These are phyloP conservation scores for Melanocharis versteri DNA, from an alignment of 2,113 vertebrate species.

Conservation along the genomic window DNA sequence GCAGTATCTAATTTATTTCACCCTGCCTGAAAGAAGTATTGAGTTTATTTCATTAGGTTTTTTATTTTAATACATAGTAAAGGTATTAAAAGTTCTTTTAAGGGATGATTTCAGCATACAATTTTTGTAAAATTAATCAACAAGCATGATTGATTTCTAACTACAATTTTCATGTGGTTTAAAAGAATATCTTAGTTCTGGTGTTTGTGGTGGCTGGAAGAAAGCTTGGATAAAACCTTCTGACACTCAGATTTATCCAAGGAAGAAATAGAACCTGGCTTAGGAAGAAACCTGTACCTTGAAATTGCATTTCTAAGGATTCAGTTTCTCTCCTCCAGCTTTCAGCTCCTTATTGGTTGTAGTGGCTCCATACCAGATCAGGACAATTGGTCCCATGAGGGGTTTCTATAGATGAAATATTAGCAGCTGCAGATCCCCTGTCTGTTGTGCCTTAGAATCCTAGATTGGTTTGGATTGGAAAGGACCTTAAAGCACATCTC, in stretches of 20 bases:
- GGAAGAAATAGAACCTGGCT: constrained; percentile 43
- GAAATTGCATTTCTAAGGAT: background rate
- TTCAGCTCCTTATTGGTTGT: background rate
- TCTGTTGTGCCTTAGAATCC: background rate
- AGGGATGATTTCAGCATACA: background rate
- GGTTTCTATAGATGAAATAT: background rate
- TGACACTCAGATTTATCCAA: background rate
- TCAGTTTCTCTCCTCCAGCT: background rate
- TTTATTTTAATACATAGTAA: background rate
- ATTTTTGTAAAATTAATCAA: background rate
- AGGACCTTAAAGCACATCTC: background rate
- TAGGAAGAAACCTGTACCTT: constrained; percentile 10
- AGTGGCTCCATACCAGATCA: background rate
- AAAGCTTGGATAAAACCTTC: background rate
- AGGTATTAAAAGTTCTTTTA: background rate
- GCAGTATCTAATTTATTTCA: background rate
- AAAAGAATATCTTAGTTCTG: background rate
- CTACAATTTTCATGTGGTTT: background rate
- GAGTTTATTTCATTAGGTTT: background rate
- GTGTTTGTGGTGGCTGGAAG: background rate
- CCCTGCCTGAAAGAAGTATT: background rate
- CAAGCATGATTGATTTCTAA: background rate
- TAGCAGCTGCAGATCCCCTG: background rate
- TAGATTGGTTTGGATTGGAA: background rate
- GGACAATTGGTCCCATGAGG: background rate